Percentiles rank a stretch among this genome's conserved stretches.
phyloP scores from a whole-genome alignment of 2,888 invertebrate species.

The Drosophila bunnanda region DNA sequence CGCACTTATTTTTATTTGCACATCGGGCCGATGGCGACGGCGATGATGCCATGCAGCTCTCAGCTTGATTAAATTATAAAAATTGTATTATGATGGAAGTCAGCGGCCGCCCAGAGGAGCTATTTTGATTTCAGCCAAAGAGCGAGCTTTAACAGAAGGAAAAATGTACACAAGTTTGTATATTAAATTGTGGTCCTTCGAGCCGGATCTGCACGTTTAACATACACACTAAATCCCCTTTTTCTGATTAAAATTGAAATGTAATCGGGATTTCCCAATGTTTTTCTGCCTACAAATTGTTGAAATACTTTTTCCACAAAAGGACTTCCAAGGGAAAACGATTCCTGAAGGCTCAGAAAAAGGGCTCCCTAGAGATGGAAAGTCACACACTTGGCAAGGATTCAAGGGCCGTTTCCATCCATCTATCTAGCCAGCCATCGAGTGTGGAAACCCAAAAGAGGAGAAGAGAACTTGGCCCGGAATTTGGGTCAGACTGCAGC shows the following conservation, averaged over 20 bases:
- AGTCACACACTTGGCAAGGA: conserved; percentile 27
- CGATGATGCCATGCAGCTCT: conserved; percentile 49
- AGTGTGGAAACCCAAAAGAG: conserved; percentile 7
- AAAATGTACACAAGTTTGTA: not conserved
- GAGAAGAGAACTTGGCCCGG: conserved; percentile 30
- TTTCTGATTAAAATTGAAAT: not conserved
- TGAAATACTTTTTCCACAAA: not conserved
- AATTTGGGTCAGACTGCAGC: conserved; percentile 73
- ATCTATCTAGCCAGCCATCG: conserved; percentile 29
- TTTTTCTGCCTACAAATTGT: conserved; percentile 3
- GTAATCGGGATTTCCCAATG: not conserved
- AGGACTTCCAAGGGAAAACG: too few relatives aligned
- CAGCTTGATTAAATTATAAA: conserved; percentile 80
- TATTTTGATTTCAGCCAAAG: conserved; percentile 40
- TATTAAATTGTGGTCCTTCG: not conserved
- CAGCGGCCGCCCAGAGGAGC: conserved; percentile 45
- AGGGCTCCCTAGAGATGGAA: not conserved
- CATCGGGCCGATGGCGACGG: conserved; percentile 49
- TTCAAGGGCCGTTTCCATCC: conserved; percentile 15
- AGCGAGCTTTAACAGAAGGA: conserved; percentile 30
- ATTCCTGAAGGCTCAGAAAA: not conserved
- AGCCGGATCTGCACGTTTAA: not conserved
- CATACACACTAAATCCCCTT: not conserved
- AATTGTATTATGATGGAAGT: conserved; percentile 68
- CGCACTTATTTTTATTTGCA: conserved; percentile 65